These are phyloP conservation scores for Periophthalmodon schlosseri DNA, from an alignment of 2,113 vertebrate species.

Conservation along the genomic window DNA sequence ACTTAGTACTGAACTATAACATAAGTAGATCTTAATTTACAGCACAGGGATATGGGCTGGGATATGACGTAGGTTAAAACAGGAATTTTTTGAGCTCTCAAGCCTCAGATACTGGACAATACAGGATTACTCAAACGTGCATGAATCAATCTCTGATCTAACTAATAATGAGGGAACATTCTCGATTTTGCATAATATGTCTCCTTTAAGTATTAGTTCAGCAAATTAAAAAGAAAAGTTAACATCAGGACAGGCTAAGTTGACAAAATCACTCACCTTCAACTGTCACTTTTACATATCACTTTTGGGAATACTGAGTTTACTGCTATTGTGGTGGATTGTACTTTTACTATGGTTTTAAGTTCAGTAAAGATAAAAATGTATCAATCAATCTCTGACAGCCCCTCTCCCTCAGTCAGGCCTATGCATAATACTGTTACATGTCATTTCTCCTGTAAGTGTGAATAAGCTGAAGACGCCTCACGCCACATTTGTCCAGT, in stretches of 20 bases:
- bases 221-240: neutral
- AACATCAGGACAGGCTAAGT: too few species aligned
- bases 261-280: neutral
- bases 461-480: slow-evolving; percentile 50
- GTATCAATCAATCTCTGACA: slow-evolving; percentile 6
- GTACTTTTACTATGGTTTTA: neutral
- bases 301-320: neutral
- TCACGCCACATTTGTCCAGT: slow-evolving; percentile 39
- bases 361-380: neutral
- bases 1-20: too few species aligned
- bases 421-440: slow-evolving; percentile 58
- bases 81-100: too few species aligned
- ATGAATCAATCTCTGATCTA: too few species aligned
- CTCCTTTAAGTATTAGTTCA: neutral
- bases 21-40: too few species aligned
- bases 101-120: too few species aligned
- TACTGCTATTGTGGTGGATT: neutral
- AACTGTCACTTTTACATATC: neutral
- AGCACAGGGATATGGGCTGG: too few species aligned
- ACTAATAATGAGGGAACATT: too few species aligned
- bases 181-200: neutral
- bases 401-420: slow-evolving; percentile 17
- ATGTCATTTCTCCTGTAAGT: slow-evolving; percentile 56
- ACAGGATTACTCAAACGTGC: too few species aligned
- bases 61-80: too few species aligned